Evolutionary conservation across 2,888 invertebrate genomes (phyloP).

Genomic region (Andrena camellia): DNA sequence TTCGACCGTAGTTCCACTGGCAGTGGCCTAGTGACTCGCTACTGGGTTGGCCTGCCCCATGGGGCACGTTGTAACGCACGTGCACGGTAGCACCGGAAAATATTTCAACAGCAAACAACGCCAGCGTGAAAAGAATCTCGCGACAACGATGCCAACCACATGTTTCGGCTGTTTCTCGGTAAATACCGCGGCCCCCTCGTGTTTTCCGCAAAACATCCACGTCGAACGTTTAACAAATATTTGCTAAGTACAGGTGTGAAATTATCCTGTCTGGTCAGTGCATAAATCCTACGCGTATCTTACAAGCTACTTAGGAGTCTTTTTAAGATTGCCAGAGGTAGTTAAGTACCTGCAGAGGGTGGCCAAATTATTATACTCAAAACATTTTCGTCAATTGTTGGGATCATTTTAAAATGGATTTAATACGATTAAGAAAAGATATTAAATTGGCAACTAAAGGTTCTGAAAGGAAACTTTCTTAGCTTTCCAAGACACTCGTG

Average conservation of each 20-base stretch:
- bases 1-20: not conserved
- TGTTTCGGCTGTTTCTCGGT: not conserved
- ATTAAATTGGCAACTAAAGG: too few species aligned
- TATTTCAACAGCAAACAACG: conserved; percentile 6
- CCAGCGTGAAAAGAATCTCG: not conserved
- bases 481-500: too few species aligned
- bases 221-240: not conserved
- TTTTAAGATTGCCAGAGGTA: too few species aligned
- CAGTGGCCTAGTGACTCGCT: not conserved
- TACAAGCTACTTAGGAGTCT: not conserved
- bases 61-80: conserved; percentile 4
- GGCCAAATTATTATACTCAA: too few species aligned
- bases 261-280: not conserved
- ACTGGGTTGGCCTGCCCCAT: not conserved
- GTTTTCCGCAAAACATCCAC: not conserved
- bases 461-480: too few species aligned
- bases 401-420: too few species aligned
- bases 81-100: not conserved
- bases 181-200: not conserved
- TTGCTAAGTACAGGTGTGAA: not conserved
- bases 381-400: too few species aligned
- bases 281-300: not conserved
- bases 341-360: too few species aligned
- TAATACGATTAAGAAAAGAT: too few species aligned
- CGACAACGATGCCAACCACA: not conserved